A percentile compares a stretch with the other conserved stretches of the same genome.
Evolutionary conservation across 1,140 invertebrate species (phyloP).

Genomic region (Anadara kagoshimensis): DNA sequence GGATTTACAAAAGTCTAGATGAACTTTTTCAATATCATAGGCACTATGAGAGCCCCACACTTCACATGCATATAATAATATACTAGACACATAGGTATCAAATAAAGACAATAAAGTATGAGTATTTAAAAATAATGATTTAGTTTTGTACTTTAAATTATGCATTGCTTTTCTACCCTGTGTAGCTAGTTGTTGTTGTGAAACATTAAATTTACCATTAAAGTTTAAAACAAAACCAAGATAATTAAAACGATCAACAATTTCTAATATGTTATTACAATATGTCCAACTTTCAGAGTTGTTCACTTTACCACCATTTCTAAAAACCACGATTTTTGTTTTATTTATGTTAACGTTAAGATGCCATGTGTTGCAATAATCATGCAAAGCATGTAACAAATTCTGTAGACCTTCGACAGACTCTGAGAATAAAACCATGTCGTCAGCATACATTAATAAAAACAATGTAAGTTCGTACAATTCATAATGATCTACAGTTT

Average conservation of each 20-base stretch:
- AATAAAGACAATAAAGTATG: conserved; percentile 8
- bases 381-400: conserved; percentile 26
- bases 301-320: conserved; percentile 18
- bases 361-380: conserved; percentile 12
- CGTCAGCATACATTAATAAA: conserved; percentile 36
- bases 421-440: conserved; percentile 32
- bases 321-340: conserved; percentile 34
- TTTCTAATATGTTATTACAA: conserved; percentile 19
- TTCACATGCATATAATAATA: conserved; percentile 28
- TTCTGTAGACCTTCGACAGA: conserved; percentile 16
- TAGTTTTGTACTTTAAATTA: conserved; percentile 1
- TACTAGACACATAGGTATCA: conserved; percentile 24
- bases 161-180: conserved; percentile 19
- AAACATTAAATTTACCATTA: conserved; percentile 20
- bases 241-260: conserved; percentile 34
- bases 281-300: conserved; percentile 23
- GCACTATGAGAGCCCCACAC: conserved; percentile 18
- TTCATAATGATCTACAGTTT: conserved; percentile 7
- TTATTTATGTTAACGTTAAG: conserved; percentile 30
- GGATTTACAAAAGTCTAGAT: conserved; percentile 23
- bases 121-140: conserved; percentile 1
- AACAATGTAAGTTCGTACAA: conserved; percentile 22
- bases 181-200: conserved; percentile 4
- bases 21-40: conserved; percentile 17
- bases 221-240: conserved; percentile 28